Percentiles rank a stretch among this genome's conserved stretches.
These are phyloP conservation scores for cattle (Bos taurus) DNA, from an alignment of 2,113 vertebrate species.

Conservation along the genomic window DNA sequence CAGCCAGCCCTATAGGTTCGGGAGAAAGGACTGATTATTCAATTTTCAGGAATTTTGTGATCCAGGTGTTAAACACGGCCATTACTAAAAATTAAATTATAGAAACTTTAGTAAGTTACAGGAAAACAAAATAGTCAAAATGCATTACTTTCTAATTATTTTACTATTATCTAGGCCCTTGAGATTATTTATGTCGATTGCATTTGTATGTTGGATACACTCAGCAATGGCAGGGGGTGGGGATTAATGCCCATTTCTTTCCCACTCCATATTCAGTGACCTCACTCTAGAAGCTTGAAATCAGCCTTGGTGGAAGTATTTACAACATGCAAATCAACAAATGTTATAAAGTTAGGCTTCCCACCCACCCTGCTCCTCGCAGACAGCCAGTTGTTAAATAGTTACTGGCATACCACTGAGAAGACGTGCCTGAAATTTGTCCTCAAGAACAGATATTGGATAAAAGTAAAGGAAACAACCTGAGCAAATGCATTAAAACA, in stretches of 20 bases:
- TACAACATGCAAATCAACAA: background rate
- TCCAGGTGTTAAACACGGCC: background rate
- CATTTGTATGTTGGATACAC: background rate
- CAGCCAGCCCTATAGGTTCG: background rate
- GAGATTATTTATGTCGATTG: background rate
- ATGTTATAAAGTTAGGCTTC: background rate
- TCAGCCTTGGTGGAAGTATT: background rate
- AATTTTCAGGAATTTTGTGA: background rate
- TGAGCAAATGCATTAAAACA: background rate
- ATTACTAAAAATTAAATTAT: slow-evolving; percentile 10
- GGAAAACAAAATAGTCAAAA: background rate
- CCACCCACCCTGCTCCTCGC: background rate
- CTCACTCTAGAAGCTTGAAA: background rate
- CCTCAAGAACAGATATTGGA: background rate
- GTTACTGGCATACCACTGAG: background rate
- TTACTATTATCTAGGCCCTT: background rate
- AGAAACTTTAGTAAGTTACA: background rate
- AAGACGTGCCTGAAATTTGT: background rate
- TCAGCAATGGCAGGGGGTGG: background rate
- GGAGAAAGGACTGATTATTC: background rate
- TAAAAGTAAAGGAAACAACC: background rate
- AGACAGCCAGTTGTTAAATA: background rate
- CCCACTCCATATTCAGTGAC: background rate
- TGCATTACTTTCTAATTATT: background rate
- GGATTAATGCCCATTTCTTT: background rate